phyloP scores from a whole-genome alignment of 2,113 vertebrate species.

The Corapipo altera region DNA sequence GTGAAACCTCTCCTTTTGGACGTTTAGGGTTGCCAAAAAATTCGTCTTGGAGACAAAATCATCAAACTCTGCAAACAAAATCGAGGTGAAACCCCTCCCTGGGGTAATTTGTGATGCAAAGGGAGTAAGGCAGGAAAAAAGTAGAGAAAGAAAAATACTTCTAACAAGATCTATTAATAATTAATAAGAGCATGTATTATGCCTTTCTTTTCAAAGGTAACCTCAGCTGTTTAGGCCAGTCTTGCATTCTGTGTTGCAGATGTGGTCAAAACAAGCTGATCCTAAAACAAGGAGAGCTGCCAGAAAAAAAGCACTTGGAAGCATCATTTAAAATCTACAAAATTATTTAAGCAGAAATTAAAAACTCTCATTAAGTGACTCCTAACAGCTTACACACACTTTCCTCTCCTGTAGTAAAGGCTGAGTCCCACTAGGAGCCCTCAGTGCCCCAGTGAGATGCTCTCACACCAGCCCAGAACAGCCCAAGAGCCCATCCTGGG shows the following conservation, averaged over 20 bases:
- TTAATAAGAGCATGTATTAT: background rate
- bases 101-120: background rate
- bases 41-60: background rate
- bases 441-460: background rate
- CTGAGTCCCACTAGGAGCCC: constrained; percentile 60
- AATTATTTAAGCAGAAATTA: background rate
- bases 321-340: background rate
- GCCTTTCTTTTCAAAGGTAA: background rate
- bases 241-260: background rate
- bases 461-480: background rate
- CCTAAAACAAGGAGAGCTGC: background rate
- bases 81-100: background rate
- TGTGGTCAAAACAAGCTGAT: background rate
- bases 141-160: background rate
- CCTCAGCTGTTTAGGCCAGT: background rate
- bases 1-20: background rate
- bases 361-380: background rate
- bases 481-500: background rate
- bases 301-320: background rate
- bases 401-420: background rate
- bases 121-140: background rate
- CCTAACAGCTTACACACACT: background rate
- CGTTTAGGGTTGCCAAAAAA: background rate
- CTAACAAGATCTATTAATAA: background rate
- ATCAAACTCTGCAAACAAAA: rapidly evolving